Conservation (phyloP, 2,888 invertebrate genomes). For the Pachycephus smyrnensis region DNA sequence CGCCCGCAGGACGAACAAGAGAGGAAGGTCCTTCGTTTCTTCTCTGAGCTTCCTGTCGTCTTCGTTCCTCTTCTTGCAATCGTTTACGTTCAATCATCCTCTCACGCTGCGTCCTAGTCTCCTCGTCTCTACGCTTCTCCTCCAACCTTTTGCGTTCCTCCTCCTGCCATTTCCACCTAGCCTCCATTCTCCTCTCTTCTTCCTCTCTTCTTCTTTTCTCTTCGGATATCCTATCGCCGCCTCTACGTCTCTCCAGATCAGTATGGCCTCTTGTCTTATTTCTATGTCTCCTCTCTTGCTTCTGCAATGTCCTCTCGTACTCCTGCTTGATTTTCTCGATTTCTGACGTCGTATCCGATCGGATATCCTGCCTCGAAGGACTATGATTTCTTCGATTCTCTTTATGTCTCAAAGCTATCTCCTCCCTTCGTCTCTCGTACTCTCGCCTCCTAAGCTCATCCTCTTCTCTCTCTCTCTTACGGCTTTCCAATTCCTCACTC, state of each 20-base stretch:
- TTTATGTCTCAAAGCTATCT: neutral
- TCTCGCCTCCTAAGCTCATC: constrained; percentile 9
- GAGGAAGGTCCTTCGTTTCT: constrained; percentile 5
- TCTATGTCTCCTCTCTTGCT: constrained; percentile 8
- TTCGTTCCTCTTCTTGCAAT: constrained; percentile 13
- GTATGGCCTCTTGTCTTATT: constrained; percentile 7
- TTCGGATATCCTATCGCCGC: constrained; percentile 19
- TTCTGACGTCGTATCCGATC: constrained; percentile 6
- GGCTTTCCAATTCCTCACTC: constrained; percentile 32
- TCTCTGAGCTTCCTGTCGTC: constrained; percentile 4
- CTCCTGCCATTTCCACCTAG: constrained; percentile 4
- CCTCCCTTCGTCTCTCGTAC: constrained; percentile 7
- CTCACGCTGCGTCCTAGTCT: constrained; percentile 1
- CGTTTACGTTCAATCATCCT: neutral
- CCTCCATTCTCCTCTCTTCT: neutral
- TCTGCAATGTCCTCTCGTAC: constrained; percentile 32
- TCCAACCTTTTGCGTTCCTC: constrained; percentile 21
- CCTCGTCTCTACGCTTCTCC: constrained; percentile 17
- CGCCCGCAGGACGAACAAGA: neutral
- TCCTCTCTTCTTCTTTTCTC: constrained; percentile 29
- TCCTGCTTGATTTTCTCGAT: constrained; percentile 32
- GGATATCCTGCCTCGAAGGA: neutral
- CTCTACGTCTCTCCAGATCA: constrained; percentile 20
- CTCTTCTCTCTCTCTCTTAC: constrained; percentile 5
- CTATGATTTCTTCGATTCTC: constrained; percentile 2